Evolutionary conservation across 2,888 invertebrate species (phyloP).

Genomic region (Luffia ferchaultella): DNA sequence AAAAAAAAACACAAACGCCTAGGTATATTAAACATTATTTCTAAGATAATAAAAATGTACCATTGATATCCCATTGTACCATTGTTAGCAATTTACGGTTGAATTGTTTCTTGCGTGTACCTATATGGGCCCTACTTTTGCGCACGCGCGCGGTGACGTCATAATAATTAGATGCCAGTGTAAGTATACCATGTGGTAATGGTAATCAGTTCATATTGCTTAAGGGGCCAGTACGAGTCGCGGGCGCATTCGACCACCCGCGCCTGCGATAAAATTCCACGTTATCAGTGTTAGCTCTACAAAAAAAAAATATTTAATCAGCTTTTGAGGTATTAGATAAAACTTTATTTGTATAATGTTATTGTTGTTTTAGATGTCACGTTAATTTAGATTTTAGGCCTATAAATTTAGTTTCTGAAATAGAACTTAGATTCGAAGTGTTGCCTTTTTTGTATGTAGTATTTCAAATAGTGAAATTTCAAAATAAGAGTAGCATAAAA

Average conservation of each 20-base stretch:
- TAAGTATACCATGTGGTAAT: background rate
- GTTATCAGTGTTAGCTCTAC: conserved; percentile 23
- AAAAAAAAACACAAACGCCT: too few relatives aligned
- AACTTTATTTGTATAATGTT: background rate
- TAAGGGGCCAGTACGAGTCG: conserved; percentile 17
- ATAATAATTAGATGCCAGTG: conserved; percentile 1
- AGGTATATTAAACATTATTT: background rate
- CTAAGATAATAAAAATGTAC: background rate
- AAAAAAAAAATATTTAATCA: conserved; percentile 31
- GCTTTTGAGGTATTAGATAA: conserved; percentile 25
- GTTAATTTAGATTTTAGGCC: background rate
- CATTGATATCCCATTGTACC: background rate
- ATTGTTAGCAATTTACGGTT: background rate
- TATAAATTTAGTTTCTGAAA: too few relatives aligned
- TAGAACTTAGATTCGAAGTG: too few relatives aligned
- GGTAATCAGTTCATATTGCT: background rate
- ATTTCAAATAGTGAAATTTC: background rate
- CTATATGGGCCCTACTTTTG: conserved; percentile 5
- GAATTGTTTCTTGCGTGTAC: conserved; percentile 4
- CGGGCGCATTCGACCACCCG: conserved; percentile 44
- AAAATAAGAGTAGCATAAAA: background rate
- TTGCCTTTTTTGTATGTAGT: too few relatives aligned
- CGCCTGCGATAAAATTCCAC: conserved; percentile 18
- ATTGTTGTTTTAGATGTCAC: background rate
- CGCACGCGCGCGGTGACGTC: conserved; percentile 5